These are phyloP conservation scores for Cephonodes hylas DNA, from an alignment of 2,888 invertebrate species.

Conservation along the genomic window DNA sequence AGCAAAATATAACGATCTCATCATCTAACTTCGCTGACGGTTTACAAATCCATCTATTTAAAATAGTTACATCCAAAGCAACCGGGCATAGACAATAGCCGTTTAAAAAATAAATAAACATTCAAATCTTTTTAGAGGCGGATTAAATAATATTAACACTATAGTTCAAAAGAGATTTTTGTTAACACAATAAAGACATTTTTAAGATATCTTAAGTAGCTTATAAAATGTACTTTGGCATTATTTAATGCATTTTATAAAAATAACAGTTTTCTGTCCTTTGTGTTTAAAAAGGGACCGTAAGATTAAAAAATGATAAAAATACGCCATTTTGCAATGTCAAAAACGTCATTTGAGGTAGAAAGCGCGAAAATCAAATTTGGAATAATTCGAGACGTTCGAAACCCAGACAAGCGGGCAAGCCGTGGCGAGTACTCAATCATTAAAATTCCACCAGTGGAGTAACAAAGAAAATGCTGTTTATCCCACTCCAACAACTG, in stretches of 20 bases:
- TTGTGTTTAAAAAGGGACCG: not conserved
- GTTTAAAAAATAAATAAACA: slow-evolving; percentile 4
- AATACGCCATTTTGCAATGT: not conserved
- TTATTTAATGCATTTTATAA: not conserved
- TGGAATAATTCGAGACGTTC: slow-evolving; percentile 1
- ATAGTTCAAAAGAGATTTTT: not conserved
- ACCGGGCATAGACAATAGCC: not conserved
- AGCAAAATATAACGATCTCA: not conserved
- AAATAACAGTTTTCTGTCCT: not conserved
- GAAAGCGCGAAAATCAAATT: not conserved
- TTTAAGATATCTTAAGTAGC: not conserved
- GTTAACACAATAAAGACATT: not conserved
- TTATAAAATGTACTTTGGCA: not conserved
- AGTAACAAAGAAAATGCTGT: slow-evolving; percentile 61
- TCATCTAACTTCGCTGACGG: too few species aligned
- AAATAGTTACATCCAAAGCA: not conserved
- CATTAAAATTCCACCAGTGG: slow-evolving; percentile 68
- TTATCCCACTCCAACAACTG: slow-evolving; percentile 68
- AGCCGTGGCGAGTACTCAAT: slow-evolving; percentile 46
- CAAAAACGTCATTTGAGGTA: not conserved
- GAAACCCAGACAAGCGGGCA: not conserved
- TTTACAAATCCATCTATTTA: not conserved
- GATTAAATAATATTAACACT: not conserved
- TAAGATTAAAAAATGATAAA: not conserved
- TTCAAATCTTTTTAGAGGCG: not conserved